Conservation (phyloP, 2,797 vertebrate genomes). For the Danio albolineatus region DNA sequence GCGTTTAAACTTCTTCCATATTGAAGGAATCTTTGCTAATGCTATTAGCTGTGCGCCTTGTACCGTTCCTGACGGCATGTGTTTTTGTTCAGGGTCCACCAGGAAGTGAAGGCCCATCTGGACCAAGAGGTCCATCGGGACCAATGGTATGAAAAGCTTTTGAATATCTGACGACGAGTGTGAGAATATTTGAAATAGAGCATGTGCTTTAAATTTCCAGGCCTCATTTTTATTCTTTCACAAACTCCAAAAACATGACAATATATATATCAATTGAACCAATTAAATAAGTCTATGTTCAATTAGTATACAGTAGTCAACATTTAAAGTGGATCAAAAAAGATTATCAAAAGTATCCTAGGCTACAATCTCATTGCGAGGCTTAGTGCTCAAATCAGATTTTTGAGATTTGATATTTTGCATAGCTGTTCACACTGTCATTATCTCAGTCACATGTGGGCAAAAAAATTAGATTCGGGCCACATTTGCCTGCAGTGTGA, state of each 20-base stretch:
- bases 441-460: too few relatives aligned
- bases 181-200: conserved; percentile 44
- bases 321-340: too few relatives aligned
- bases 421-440: too few relatives aligned
- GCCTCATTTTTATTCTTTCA: neutral
- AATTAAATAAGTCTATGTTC: too few relatives aligned
- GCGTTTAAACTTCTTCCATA: conserved; percentile 38
- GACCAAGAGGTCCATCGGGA: conserved; percentile 94
- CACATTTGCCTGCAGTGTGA: too few relatives aligned
- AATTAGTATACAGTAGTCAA: too few relatives aligned
- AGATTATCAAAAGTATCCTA: too few relatives aligned
- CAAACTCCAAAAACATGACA: neutral
- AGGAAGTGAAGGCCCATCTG: conserved; percentile 94
- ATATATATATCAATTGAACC: too few relatives aligned
- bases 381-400: too few relatives aligned
- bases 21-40: conserved; percentile 39
- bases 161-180: conserved; percentile 64
- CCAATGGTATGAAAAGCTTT: conserved; percentile 84
- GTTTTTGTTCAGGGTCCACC: conserved; percentile 87
- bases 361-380: too few relatives aligned
- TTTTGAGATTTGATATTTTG: too few relatives aligned
- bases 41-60: conserved; percentile 58
- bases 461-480: too few relatives aligned
- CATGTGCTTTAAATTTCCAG: neutral
- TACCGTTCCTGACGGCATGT: conserved; percentile 67